These are phyloP conservation scores for Anabacerthia variegaticeps DNA, from an alignment of 2,797 vertebrate genomes.

Conservation along the genomic window DNA sequence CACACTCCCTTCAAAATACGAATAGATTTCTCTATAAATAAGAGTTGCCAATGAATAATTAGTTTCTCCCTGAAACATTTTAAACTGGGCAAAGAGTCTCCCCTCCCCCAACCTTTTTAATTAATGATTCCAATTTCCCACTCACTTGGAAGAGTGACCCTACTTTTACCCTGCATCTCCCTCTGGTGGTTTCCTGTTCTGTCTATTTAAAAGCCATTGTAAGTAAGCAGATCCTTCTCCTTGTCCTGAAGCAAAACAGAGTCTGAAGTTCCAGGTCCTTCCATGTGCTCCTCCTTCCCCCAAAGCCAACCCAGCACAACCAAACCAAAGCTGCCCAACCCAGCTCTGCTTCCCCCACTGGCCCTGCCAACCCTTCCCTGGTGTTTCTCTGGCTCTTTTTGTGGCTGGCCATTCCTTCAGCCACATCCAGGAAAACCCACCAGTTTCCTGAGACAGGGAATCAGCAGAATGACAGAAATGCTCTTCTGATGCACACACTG, in stretches of 20 bases:
- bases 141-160: not conserved
- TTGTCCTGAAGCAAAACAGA: not conserved
- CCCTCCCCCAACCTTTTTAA: not conserved
- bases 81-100: not conserved
- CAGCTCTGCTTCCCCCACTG: not conserved
- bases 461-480: not conserved
- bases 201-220: not conserved
- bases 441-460: not conserved
- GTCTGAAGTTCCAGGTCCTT: not conserved
- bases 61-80: not conserved
- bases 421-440: not conserved
- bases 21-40: not conserved
- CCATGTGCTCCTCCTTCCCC: not conserved
- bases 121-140: not conserved
- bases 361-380: fast-evolving
- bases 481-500: not conserved
- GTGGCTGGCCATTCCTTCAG: not conserved
- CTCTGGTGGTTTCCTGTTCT: slow-evolving; percentile 47
- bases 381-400: not conserved
- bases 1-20: not conserved
- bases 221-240: not conserved
- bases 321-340: not conserved
- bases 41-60: not conserved
- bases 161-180: slow-evolving; percentile 48
- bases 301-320: not conserved